phyloP scores from a whole-genome alignment of 2,113 vertebrate species.

The Symphodus melops region DNA sequence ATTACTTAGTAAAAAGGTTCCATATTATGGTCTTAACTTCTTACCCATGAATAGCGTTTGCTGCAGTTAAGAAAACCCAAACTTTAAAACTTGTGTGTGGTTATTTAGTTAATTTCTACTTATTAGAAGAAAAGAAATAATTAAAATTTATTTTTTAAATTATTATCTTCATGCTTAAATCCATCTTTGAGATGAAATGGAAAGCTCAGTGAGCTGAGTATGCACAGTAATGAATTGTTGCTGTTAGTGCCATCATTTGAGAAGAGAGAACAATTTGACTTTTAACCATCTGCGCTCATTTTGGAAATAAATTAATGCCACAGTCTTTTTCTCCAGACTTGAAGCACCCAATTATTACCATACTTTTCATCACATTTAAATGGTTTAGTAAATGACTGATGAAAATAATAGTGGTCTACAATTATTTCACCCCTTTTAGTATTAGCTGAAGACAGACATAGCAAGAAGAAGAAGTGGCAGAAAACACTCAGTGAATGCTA shows the following conservation, averaged over 20 bases:
- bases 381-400: slow-evolving; percentile 56
- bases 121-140: slow-evolving; percentile 10
- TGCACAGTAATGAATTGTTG: not conserved
- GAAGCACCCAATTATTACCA: slow-evolving; percentile 21
- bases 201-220: not conserved
- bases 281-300: slow-evolving; percentile 37
- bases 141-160: slow-evolving; percentile 8
- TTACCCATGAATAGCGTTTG: too few relatives aligned
- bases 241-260: slow-evolving; percentile 7
- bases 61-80: too few relatives aligned
- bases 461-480: too few relatives aligned
- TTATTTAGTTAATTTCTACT: not conserved
- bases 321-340: not conserved
- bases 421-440: slow-evolving; percentile 25
- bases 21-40: too few relatives aligned
- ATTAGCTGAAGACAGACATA: slow-evolving; percentile 15
- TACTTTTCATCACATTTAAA: slow-evolving; percentile 33
- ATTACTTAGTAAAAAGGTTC: too few relatives aligned
- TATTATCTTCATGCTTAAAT: not conserved
- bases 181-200: not conserved
- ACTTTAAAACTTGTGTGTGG: not conserved
- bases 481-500: too few relatives aligned
- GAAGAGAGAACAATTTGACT: slow-evolving; percentile 32
- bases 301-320: slow-evolving; percentile 20
- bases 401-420: slow-evolving; percentile 49